These are phyloP conservation scores for Girardia tigrina DNA, from an alignment of 2,888 invertebrate genomes.

Conservation along the genomic window DNA sequence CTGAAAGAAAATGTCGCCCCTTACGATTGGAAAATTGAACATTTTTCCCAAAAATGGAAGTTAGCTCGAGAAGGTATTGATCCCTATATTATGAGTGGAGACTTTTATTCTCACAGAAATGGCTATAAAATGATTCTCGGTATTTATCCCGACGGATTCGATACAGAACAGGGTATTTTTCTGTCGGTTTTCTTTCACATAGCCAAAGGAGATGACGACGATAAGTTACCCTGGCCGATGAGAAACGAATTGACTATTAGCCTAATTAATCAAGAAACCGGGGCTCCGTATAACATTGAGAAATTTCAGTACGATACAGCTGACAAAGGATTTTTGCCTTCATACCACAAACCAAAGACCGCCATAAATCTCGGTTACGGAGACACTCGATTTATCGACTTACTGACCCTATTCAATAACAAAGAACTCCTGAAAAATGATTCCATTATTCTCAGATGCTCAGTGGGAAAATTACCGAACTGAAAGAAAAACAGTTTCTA, in stretches of 20 bases:
- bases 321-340: not conserved
- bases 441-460: not conserved
- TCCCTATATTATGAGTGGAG: constrained; percentile 14
- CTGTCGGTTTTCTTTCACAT: not conserved
- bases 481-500: too few relatives aligned
- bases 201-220: not conserved
- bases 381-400: not conserved
- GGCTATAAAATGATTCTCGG: not conserved
- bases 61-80: not conserved
- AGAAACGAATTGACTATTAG: not conserved
- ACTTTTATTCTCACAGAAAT: constrained; percentile 10
- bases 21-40: not conserved
- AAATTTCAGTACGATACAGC: not conserved
- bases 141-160: constrained; percentile 5
- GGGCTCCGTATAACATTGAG: not conserved
- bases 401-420: not conserved
- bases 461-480: not conserved
- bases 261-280: constrained; percentile 15
- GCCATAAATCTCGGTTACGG: not conserved
- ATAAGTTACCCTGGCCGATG: not conserved
- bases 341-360: not conserved
- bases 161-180: not conserved
- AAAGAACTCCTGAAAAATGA: not conserved
- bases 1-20: not conserved
- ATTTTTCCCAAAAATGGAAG: not conserved